Base-by-base conservation (phyloP, 2,113 vertebrate species). In the Indicator maculatus region DNA sequence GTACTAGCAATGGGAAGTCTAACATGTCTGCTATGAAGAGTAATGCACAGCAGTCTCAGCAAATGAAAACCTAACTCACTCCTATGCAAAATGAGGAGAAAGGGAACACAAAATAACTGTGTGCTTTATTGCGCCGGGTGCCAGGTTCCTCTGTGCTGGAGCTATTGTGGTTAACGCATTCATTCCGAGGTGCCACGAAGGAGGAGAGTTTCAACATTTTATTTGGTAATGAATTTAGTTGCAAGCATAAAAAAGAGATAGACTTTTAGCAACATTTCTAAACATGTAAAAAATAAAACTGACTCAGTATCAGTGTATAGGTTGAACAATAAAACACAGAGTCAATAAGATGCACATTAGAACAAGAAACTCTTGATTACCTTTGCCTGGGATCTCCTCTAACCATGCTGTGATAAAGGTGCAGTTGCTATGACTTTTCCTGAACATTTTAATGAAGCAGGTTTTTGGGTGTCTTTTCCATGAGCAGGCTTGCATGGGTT, bases 41-140 rank as follows among this genome's bases (percentile, higher is more conserved):
- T 95, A 97, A 97, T 93, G 97, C 93, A 90, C 36, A 7, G 91
- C 90, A 50, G 1, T 85, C 91, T 66, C 90, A 96, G 96, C 86
- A 90, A 97, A 97, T 96, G 97, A 95, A 97, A 97, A 97, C 98
- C 96, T 93, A 92, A 96, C 96, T 94, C 88, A 72, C 87, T 66
- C 92, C 93, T 97, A 98, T 92, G 97, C 97, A 97, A 98, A 96
- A 97, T 45, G 90, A 97, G 95, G 93, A 83, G 84, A 97, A 92
- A 95, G 96, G 91, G 82, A 97, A 96, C 45, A 96, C 83, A 92
- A 95, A 97, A 93, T 95, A 95, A 96, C 89, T 59, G 8, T 26
- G 77, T 96, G 92, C 56, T 97, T 97, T 96, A 94, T 96, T 90
- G 83, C 3, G 5, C 83, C 1, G 18, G 64, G n/a, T 63, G 89